Base-by-base conservation (phyloP, 30 jellyfish, hydroid and myxozoan species). In the Hydractinia symbiolongicarpus region DNA sequence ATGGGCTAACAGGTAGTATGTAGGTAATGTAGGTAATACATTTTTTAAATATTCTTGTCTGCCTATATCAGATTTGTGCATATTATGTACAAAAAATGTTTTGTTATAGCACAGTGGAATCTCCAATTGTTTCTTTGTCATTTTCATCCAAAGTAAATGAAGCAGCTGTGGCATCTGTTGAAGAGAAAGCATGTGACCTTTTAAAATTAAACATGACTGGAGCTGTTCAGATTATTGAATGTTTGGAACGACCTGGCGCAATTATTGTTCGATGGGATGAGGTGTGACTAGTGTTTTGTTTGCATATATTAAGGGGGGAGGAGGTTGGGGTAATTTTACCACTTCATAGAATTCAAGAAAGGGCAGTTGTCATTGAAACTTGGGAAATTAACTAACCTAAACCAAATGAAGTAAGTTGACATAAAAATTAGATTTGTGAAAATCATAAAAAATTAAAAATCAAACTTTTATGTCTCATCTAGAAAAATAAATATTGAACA, bases 191-290 rank as follows among this genome's bases (percentile, higher is more conserved):
- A 50, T 79, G 77, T 61, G 86, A 79, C 16, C 85, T 95, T 54
- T 56, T 93, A n/a, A 81, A 85, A 70, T 90, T 93, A 11, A 84
- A 58, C 54, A 78, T 88, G 81, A 68, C 89, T 61, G 99, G 99
- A 9, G 85, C 91, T 14, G 74, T 93, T 54, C 99, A 93, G 55
- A 86, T 93, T 53, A 89, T 89, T 6, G 99, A 93, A 61, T 84
- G 95, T 66, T 56, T 78, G 21, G 99, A 93, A 74, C 78, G 95
- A 86, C 99, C 99, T 16, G 99, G 99, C 11, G 96, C 95, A 5
- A 88, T 93, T 64, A 81, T 84, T 40, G 81, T 93, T 17, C 86
- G 84, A 61, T 93, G 99, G 99, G 99, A 93, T 84, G 99, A 93
- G 96, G 99, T 93, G 60, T 13, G 79, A 5, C 14, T 9, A 1